phyloP scores from a whole-genome alignment of 2,888 invertebrate species.

The Mythimna impura region DNA sequence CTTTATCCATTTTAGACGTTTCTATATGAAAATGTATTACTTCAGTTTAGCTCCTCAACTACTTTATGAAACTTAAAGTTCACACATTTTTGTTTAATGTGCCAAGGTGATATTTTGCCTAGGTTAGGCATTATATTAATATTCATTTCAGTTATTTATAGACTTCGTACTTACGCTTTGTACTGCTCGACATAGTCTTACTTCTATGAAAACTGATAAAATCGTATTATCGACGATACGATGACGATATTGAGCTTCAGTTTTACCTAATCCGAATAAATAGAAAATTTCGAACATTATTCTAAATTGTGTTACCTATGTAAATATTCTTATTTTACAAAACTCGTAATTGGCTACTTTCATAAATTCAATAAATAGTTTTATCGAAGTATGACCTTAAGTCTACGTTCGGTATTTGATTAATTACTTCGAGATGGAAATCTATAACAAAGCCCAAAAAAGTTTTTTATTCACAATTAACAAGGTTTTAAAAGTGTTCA shows the following conservation, averaged over 20 bases:
- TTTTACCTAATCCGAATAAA: not conserved
- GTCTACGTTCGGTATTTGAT: conserved; percentile 5
- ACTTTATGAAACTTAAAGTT: conserved; percentile 8
- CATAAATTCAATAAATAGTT: conserved; percentile 1
- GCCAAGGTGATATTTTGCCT: conserved; percentile 10
- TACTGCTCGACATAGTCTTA: not conserved
- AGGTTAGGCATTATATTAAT: conserved; percentile 7
- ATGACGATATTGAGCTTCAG: not conserved
- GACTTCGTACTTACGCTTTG: conserved; percentile 2
- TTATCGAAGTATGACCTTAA: conserved; percentile 5
- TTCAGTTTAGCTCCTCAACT: not conserved
- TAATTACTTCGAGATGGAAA: not conserved
- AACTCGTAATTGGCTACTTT: not conserved
- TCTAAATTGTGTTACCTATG: not conserved
- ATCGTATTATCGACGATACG: not conserved
- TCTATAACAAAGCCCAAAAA: not conserved
- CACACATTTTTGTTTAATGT: conserved; percentile 6
- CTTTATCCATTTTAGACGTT: conserved; percentile 23
- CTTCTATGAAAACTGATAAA: not conserved
- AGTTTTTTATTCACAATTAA: conserved; percentile 10
- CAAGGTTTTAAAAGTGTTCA: conserved; percentile 2
- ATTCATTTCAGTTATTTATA: conserved; percentile 21
- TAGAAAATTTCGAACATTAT: not conserved
- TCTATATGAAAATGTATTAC: conserved; percentile 25
- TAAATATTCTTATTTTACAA: not conserved